Evolutionary conservation across 2,888 invertebrate species (phyloP), one percentile per base, ranked within the genome.

Genomic region (Conops quadrifasciatus): DNA sequence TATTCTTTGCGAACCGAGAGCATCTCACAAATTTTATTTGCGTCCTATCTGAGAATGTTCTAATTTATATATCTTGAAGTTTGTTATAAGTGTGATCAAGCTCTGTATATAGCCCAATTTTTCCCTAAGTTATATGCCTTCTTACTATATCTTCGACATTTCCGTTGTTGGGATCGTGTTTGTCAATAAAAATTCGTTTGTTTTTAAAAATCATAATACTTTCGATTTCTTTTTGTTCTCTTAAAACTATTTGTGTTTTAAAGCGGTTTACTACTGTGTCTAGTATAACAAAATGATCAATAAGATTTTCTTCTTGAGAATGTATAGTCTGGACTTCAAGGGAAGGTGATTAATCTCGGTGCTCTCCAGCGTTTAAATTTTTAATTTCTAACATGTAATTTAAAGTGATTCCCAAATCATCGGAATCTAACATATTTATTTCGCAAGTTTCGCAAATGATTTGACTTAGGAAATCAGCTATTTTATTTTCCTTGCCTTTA

Each of bases 51-150:
- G 16, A 19, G 21, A 66, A 75, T 21, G 71, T 49, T 63, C 69
- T 56, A 49, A 70, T 72, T 30, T 74, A 24, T 51, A 66, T 64
- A 63, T 67, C 58, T 69, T 75, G 72, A 1, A 75, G 2, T 49
- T 49, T 49, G 26, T 68, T 68, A 47, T 70, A 70, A 26, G 11
- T n/a, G 19, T 63, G 63, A 24, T 75, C n/a, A 11, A 74, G 7
- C 73, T n/a, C n/a, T 15, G 70, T 63, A 63, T 51, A 74, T n/a
- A 74, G 71, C 2, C 69, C 73, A n/a, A 68, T 56, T 59, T 63
- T 70, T 24, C 63, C 70, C 51, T 63, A 30, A 11, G 45, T 51
- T 24, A 72, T 49, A 21, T 67, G 65, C 53, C 47, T 67, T 58
- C 47, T 65, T 28, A 68, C 60, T 24, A 71, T 71, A n/a, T 73